These are phyloP conservation scores for Mechanitis mazaeus DNA, from an alignment of 2,888 invertebrate genomes.

Conservation along the genomic window DNA sequence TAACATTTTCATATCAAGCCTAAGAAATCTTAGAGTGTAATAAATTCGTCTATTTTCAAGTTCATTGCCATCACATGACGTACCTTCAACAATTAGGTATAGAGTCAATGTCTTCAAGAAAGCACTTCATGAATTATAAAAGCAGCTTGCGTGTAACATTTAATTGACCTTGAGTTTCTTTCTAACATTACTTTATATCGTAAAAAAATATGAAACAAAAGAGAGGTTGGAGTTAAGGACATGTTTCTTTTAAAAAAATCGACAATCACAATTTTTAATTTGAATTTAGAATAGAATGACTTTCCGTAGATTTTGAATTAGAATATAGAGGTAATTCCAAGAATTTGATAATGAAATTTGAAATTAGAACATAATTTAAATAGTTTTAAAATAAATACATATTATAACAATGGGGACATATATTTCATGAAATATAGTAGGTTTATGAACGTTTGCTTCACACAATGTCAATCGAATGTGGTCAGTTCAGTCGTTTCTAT, in stretches of 20 bases:
- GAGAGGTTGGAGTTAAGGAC: too few relatives aligned
- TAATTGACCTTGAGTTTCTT: slow-evolving; percentile 41
- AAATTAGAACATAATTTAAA: too few relatives aligned
- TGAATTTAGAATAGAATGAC: too few relatives aligned
- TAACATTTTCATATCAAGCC: slow-evolving; percentile 5
- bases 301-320: too few relatives aligned
- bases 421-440: too few relatives aligned
- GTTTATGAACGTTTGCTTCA: neutral
- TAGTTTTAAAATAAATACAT: too few relatives aligned
- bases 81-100: slow-evolving; percentile 7
- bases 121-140: slow-evolving; percentile 13
- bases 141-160: slow-evolving; percentile 15
- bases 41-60: slow-evolving; percentile 8
- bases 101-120: slow-evolving; percentile 14
- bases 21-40: neutral
- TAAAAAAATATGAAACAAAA: too few relatives aligned
- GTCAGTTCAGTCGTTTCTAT: slow-evolving; percentile 15
- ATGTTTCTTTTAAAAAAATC: neutral
- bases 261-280: neutral
- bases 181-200: neutral
- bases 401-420: too few relatives aligned
- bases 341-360: too few relatives aligned
- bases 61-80: slow-evolving; percentile 15
- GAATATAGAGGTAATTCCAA: too few relatives aligned
- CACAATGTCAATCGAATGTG: slow-evolving; percentile 11